A percentile compares a stretch with the other conserved stretches of the same genome.
These are phyloP conservation scores for Excalfactoria chinensis DNA, from an alignment of 2,113 vertebrate species.

Conservation along the genomic window DNA sequence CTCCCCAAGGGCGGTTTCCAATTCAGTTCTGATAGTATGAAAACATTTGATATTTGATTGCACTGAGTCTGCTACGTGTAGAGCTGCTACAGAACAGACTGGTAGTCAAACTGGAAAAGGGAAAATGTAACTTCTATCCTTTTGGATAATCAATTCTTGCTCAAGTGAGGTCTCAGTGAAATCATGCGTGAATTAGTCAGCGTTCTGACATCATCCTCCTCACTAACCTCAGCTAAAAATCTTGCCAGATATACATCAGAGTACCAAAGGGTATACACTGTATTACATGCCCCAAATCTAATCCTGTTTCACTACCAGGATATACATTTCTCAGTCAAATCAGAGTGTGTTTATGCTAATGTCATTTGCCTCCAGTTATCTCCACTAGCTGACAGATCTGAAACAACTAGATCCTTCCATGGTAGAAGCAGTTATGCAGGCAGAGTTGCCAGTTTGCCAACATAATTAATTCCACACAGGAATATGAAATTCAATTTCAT, in stretches of 20 bases:
- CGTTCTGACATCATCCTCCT: background rate
- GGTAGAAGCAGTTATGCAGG: fast-evolving
- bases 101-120: background rate
- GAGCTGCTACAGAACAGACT: background rate
- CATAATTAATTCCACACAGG: background rate
- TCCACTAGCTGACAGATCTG: background rate
- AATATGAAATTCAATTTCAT: background rate
- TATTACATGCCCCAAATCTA: background rate
- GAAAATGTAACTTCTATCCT: background rate
- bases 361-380: background rate
- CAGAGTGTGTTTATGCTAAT: background rate
- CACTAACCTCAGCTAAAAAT: background rate
- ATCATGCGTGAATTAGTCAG: background rate
- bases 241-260: background rate
- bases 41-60: background rate
- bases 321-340: background rate
- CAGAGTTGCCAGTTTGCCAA: background rate
- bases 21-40: fast-evolving
- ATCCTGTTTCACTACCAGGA: background rate
- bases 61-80: background rate
- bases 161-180: background rate
- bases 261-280: background rate
- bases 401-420: background rate
- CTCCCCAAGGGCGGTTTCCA: background rate
- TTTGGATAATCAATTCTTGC: background rate